Percentiles rank a stretch among this genome's conserved stretches.
Evolutionary conservation across 2,797 vertebrate species (phyloP).

Genomic region (Micropoecilia bifurca): DNA sequence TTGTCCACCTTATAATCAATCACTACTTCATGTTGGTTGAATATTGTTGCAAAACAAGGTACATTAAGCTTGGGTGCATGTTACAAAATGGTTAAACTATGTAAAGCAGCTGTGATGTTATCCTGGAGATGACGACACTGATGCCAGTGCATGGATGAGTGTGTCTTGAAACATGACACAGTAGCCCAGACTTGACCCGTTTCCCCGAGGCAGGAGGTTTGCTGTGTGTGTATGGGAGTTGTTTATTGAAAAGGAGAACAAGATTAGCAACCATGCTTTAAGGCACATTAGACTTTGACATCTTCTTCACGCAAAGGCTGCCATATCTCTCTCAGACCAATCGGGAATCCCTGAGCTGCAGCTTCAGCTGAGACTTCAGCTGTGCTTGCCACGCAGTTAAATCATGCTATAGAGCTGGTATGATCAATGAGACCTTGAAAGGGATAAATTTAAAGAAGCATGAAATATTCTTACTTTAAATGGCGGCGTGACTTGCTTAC

Average conservation of each 20-base stretch:
- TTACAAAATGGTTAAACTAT: not conserved
- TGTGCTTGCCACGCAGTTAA: constrained; percentile 28
- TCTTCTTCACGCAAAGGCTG: constrained; percentile 17
- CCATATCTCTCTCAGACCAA: constrained; percentile 21
- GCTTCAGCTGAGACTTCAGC: not conserved
- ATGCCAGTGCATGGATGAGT: constrained; percentile 9
- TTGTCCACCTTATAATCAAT: not conserved
- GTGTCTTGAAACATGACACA: constrained; percentile 27
- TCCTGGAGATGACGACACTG: not conserved
- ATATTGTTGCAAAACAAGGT: not conserved
- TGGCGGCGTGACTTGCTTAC: constrained; percentile 31
- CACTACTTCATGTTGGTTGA: not conserved
- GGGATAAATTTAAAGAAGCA: constrained; percentile 53
- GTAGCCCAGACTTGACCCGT: constrained; percentile 30
- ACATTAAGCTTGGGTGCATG: not conserved
- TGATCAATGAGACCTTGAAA: constrained; percentile 41
- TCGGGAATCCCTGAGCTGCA: constrained; percentile 14
- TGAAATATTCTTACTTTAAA: constrained; percentile 42
- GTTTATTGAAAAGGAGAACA: constrained; percentile 21
- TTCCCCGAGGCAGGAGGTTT: constrained; percentile 36
- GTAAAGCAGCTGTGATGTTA: not conserved
- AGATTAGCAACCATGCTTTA: constrained; percentile 9
- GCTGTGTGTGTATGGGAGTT: not conserved
- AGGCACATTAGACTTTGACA: constrained; percentile 18
- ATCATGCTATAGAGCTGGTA: constrained; percentile 21